Evolutionary conservation across 2,888 invertebrate genomes (phyloP).

Genomic region (Penaeus monodon): DNA sequence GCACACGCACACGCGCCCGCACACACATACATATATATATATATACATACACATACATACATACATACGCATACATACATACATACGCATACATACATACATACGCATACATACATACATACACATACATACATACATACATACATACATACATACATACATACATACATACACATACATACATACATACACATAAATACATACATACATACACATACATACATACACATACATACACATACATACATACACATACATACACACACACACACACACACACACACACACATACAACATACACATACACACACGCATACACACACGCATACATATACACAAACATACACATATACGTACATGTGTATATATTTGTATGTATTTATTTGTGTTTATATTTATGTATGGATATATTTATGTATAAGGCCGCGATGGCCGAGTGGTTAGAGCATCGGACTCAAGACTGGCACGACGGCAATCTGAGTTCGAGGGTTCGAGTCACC

Average conservation of each 20-base stretch:
- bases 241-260: not conserved
- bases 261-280: slow-evolving; percentile 16
- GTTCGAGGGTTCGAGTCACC: too few species aligned
- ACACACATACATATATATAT: slow-evolving; percentile 4
- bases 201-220: not conserved
- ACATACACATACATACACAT: slow-evolving; percentile 5
- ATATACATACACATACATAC: slow-evolving; percentile 10
- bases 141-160: not conserved
- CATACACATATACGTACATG: not conserved
- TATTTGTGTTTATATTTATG: too few species aligned
- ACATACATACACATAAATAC: not conserved
- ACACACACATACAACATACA: slow-evolving; percentile 21
- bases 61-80: not conserved
- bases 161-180: not conserved
- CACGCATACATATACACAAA: too few species aligned
- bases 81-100: not conserved
- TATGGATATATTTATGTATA: too few species aligned
- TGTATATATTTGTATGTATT: too few species aligned
- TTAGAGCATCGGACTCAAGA: too few species aligned
- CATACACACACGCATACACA: too few species aligned
- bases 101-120: not conserved
- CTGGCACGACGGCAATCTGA: too few species aligned
- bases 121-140: not conserved
- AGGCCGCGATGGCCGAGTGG: too few species aligned
- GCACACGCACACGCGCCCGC: slow-evolving; percentile 2